Conservation (phyloP, 2,888 invertebrate species). For the Sarcophaga variegata region DNA sequence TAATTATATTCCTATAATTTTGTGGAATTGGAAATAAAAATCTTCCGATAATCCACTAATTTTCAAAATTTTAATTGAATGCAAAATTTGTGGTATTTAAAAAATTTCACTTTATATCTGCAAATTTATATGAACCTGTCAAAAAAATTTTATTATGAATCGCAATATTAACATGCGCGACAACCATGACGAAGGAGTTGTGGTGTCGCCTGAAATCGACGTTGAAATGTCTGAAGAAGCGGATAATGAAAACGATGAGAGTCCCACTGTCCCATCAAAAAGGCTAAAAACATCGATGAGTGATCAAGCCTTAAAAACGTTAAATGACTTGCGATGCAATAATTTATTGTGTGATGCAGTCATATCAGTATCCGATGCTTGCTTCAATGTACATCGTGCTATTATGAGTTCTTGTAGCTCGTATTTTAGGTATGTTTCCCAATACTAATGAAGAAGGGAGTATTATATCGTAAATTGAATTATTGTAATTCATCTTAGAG, state of each 20-base stretch:
- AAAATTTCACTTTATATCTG: constrained; percentile 46
- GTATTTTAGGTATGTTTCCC: constrained; percentile 89
- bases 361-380: constrained; percentile 90
- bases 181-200: constrained; percentile 73
- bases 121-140: constrained; percentile 37
- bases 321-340: constrained; percentile 91
- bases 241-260: constrained; percentile 61
- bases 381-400: constrained; percentile 92
- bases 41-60: not conserved
- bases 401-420: constrained; percentile 94
- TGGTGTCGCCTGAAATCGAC: constrained; percentile 59
- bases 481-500: constrained; percentile 69
- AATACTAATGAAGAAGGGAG: not conserved
- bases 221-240: constrained; percentile 66
- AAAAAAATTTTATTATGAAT: constrained; percentile 50
- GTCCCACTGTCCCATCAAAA: constrained; percentile 64
- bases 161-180: constrained; percentile 69
- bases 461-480: not conserved
- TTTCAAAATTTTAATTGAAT: constrained; percentile 16
- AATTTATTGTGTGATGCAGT: constrained; percentile 94
- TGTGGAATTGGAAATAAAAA: not conserved
- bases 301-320: constrained; percentile 91
- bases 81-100: constrained; percentile 39
- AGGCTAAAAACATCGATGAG: constrained; percentile 85
- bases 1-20: not conserved